These are phyloP conservation scores for Drosophila histrio DNA, from an alignment of 2,888 invertebrate genomes.

Conservation along the genomic window DNA sequence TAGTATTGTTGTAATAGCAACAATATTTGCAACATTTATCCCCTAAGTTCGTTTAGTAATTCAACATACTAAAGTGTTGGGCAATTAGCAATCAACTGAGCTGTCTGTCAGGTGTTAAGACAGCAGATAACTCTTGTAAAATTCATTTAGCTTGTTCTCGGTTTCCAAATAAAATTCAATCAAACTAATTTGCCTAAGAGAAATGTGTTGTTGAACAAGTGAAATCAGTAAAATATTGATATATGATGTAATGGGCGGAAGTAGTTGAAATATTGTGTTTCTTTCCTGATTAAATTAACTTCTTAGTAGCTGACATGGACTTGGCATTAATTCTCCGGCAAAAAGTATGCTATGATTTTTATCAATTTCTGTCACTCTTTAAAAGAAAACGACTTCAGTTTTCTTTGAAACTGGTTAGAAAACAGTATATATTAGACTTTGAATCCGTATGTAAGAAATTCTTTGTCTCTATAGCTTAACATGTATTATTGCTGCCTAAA, in stretches of 20 bases:
- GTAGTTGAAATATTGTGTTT: too few relatives aligned
- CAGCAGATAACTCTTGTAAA: slow-evolving; percentile 10
- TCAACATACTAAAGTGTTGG: slow-evolving; percentile 59
- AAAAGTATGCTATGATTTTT: too few relatives aligned
- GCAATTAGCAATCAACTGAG: slow-evolving; percentile 65
- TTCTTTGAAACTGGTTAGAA: too few relatives aligned
- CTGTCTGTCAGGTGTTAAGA: slow-evolving; percentile 13
- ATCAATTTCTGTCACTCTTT: too few relatives aligned
- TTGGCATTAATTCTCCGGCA: too few relatives aligned
- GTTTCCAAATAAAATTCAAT: slow-evolving; percentile 34
- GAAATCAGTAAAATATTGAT: background rate
- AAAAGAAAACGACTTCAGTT: too few relatives aligned
- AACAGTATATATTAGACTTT: too few relatives aligned
- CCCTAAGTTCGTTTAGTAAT: slow-evolving; percentile 27
- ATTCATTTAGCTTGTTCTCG: slow-evolving; percentile 15
- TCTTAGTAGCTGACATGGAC: too few relatives aligned
- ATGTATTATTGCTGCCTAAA: too few relatives aligned
- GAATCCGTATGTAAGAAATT: too few relatives aligned
- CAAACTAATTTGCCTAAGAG: slow-evolving; percentile 17
- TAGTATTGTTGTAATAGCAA: slow-evolving; percentile 13
- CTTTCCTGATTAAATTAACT: too few relatives aligned
- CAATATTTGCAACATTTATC: slow-evolving; percentile 6
- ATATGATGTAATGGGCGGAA: background rate
- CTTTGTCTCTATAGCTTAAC: too few relatives aligned
- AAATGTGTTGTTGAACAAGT: background rate